Conservation (phyloP, 2,797 vertebrate genomes). For the Anabacerthia variegaticeps region DNA sequence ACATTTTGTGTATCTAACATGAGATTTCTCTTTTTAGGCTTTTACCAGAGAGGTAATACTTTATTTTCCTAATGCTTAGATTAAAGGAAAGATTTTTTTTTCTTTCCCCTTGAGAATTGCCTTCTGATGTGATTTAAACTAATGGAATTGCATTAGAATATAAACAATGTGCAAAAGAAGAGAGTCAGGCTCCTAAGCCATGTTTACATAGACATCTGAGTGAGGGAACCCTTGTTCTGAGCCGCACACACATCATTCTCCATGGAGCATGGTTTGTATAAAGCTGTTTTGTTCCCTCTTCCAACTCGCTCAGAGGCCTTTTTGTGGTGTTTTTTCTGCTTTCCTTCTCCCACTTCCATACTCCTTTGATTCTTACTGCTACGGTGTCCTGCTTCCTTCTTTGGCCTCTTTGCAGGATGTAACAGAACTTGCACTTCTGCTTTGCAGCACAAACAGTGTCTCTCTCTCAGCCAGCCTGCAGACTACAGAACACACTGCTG, state of each 20-base stretch:
- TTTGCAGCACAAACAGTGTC: rapidly evolving
- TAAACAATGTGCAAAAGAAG: background rate
- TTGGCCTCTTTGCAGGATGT: background rate
- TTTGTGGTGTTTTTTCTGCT: background rate
- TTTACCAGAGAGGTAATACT: background rate
- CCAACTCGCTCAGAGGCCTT: background rate
- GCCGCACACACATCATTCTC: background rate
- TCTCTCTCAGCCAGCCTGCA: background rate
- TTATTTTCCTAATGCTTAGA: background rate
- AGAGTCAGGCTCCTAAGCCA: background rate
- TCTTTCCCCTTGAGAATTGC: background rate
- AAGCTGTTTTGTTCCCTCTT: slow-evolving; percentile 18
- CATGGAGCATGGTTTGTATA: background rate
- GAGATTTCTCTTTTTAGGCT: background rate
- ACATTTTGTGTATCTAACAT: background rate
- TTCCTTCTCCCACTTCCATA: background rate
- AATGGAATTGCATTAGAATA: background rate
- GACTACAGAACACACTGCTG: background rate
- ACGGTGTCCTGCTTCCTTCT: background rate
- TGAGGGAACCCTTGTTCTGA: slow-evolving; percentile 2
- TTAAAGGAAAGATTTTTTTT: background rate
- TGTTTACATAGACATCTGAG: background rate
- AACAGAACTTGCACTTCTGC: background rate
- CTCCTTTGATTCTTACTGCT: background rate
- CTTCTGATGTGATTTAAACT: background rate